These are phyloP conservation scores for Gnathonemus echidnorhynchus DNA, from an alignment of 2,113 vertebrate species.

Conservation along the genomic window DNA sequence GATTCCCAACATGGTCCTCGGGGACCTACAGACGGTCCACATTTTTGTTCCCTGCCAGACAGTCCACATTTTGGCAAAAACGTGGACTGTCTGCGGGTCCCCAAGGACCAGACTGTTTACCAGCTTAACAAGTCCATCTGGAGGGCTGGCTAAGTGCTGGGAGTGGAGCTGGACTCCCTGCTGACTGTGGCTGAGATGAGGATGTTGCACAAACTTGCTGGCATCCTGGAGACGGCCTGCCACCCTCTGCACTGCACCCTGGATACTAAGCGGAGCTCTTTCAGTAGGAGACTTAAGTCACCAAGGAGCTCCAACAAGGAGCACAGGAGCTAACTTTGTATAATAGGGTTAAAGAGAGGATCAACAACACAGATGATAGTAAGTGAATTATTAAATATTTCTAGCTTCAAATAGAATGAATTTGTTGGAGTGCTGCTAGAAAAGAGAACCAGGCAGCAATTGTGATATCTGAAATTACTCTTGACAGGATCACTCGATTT, in stretches of 20 bases:
- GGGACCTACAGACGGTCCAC: too few species aligned
- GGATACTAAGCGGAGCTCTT: neutral
- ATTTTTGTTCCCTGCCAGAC: too few species aligned
- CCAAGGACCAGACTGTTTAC: too few species aligned
- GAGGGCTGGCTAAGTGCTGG: neutral
- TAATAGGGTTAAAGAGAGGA: neutral
- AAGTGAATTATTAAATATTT: neutral
- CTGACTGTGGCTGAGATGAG: neutral
- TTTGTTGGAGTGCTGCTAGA: neutral
- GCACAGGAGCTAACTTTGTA: neutral
- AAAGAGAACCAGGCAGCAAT: neutral
- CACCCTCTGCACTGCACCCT: neutral
- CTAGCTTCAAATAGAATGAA: neutral
- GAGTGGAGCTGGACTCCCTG: neutral
- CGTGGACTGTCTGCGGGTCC: too few species aligned
- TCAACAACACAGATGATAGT: neutral
- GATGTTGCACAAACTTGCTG: neutral
- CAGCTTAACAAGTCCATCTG: neutral
- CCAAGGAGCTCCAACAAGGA: neutral
- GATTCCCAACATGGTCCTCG: too few species aligned
- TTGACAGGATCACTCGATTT: neutral
- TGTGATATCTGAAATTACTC: neutral
- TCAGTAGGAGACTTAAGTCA: neutral
- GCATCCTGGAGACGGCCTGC: neutral
- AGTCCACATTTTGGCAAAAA: too few species aligned